phyloP scores from a whole-genome alignment of 2,888 invertebrate species.

The Drosophila robusta region DNA sequence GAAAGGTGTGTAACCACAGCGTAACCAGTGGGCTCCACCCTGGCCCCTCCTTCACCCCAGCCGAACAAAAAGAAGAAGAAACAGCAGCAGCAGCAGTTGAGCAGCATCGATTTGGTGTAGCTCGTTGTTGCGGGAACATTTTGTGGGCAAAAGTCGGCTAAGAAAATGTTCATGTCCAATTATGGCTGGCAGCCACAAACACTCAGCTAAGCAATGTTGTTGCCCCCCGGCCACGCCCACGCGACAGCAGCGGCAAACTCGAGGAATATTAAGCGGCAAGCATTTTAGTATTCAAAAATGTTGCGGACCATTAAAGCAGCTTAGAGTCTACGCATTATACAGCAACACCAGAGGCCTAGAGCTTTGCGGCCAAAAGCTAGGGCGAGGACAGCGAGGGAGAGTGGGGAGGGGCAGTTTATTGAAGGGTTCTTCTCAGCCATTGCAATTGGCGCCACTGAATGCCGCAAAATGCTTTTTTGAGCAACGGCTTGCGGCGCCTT shows the following conservation, averaged over 20 bases:
- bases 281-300: slow-evolving; percentile 78
- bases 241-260: slow-evolving; percentile 5
- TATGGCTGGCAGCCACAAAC: slow-evolving; percentile 44
- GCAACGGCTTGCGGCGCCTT: slow-evolving; percentile 54
- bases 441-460: slow-evolving; percentile 45
- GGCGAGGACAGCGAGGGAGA: neutral
- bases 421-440: neutral
- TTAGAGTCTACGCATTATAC: slow-evolving; percentile 42
- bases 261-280: slow-evolving; percentile 40
- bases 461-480: slow-evolving; percentile 53
- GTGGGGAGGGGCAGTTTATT: neutral
- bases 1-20: slow-evolving; percentile 59
- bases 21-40: neutral
- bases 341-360: slow-evolving; percentile 15
- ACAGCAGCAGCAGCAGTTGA: neutral
- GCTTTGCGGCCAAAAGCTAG: no score
- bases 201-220: slow-evolving; percentile 36
- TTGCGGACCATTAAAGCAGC: slow-evolving; percentile 76
- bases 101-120: slow-evolving; percentile 32
- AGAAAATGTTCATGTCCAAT: slow-evolving; percentile 60
- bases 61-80: neutral
- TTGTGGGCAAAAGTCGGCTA: slow-evolving; percentile 36
- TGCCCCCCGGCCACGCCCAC: slow-evolving; percentile 10
- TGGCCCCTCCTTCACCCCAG: neutral
- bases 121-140: slow-evolving; percentile 26